Evolutionary conservation across 2,888 invertebrate species (phyloP), one percentile per base, ranked within the genome.

Genomic region (Patella ulyssiponensis): DNA sequence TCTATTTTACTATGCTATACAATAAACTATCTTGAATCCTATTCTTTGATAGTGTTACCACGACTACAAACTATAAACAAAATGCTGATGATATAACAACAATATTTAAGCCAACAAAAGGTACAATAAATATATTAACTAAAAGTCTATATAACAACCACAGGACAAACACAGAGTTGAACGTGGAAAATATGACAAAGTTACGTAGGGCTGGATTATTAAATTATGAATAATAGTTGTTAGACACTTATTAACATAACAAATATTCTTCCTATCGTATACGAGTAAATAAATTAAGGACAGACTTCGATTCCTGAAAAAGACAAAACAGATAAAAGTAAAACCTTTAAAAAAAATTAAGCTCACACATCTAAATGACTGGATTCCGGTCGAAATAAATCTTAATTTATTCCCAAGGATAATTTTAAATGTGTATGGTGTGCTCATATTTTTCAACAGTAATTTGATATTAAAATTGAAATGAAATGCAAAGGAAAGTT

Each of bases 221-320:
- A 44, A 44, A 44, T 44, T 44, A 44, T 44, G 44, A 44, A 44
- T 44, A 44, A 44, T 44, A 44, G 44, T 44, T 44, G 44, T 44
- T 44, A 44, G 44, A 44, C 44, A 44, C 44, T 44, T 44, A 44
- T 44, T 9, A 44, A 44, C 44, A 44, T 44, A 44, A 44, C 44
- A 44, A 44, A 44, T 44, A 44, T 44, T 44, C 44, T 44, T 56
- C 44, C 93, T 93, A 96, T 92, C 96, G 95, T 90, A 96, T 96
- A 84, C 97, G 96, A 70, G 97, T 96, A 92, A 97, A 98, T 51
- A 98, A 93, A 93, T 97, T 98, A 78, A 98, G 93, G 75, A 97
- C 97, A 81, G 97, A 97, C 92, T 97, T 96, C 86, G 96, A 97
- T 92, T 93, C 92, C 90, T 91, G 90, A 53, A 91, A 90, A 77